Evolutionary conservation across 1,140 invertebrate genomes (phyloP), one percentile per base, ranked within the genome.

Genomic region (Drosophila mayri): DNA sequence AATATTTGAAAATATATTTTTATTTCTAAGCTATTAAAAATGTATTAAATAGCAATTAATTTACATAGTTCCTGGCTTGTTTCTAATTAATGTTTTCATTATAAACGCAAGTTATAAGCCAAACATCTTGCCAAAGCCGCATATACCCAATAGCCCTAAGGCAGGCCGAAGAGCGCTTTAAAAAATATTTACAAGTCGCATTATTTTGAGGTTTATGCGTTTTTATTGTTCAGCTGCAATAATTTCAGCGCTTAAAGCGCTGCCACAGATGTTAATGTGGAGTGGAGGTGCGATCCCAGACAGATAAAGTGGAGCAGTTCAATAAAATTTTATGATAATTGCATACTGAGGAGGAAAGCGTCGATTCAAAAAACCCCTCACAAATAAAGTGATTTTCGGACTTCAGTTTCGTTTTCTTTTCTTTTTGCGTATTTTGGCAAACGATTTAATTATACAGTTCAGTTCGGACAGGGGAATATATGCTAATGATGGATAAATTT

Each of bases 271-370:
- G 20, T 35, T 37, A 49, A 44, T 58, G 41, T 38, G 62, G 47
- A 63, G 30, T 70, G 64, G 47, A 76, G 76, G 57, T 47, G 63
- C 38, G 62, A 64, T 65, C 40, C 49, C 41, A 62, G 59, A 76
- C 80, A 82, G 85, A 90, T 88, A 88, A 88, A 88, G 84, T 88
- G 84, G 84, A 88, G 84, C 84, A 88, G 68, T 59, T 66, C 65
- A 71, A 88, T 90, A 84, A 88, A 88, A 90, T 90, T 88, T 88
- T 90, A 88, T 73, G 84, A 77, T 88, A 88, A 88, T 88, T 88
- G 84, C 68, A 73, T 63, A 46, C 49, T 20, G 82, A 67, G 61
- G 65, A 74, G 76, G 25, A 43, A 66, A 46, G 62, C 54, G 10
- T 30, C 47, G 47, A 18, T 47, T 20, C 12, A 52, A 57, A 75